A percentile compares a stretch with the other conserved stretches of the same genome.
These are phyloP conservation scores for Fopius arisanus DNA, from an alignment of 1,140 invertebrate species.

Conservation along the genomic window DNA sequence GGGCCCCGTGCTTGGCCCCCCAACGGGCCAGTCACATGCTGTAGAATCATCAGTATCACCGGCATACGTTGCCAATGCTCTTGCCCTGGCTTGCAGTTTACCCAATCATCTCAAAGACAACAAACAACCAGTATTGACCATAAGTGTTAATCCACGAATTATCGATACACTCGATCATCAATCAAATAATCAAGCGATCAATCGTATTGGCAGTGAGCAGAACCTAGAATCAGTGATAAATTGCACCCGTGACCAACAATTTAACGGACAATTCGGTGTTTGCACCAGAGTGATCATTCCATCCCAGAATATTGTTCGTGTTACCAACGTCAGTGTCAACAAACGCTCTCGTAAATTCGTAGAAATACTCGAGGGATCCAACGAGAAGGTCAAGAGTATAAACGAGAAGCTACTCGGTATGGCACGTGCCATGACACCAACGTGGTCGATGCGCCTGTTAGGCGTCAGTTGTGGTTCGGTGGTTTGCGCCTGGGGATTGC, in stretches of 20 bases:
- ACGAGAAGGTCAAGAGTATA: conserved; percentile 49
- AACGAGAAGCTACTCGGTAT: conserved; percentile 57
- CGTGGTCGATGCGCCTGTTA: conserved; percentile 55
- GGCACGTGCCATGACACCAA: conserved; percentile 56
- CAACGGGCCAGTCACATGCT: conserved; percentile 47
- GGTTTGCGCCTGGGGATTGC: conserved; percentile 57
- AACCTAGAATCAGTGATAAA: background rate
- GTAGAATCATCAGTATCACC: conserved; percentile 29
- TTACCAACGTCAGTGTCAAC: background rate
- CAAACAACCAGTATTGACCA: background rate
- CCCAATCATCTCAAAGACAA: background rate
- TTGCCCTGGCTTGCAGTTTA: background rate
- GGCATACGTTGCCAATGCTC: conserved; percentile 3
- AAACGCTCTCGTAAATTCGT: conserved; percentile 33
- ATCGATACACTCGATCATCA: background rate
- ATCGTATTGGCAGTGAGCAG: background rate
- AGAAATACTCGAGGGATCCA: conserved; percentile 48
- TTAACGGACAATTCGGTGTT: background rate
- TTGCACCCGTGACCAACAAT: background rate
- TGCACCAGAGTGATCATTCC: conserved; percentile 26
- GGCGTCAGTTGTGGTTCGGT: conserved; percentile 60
- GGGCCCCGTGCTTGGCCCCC: conserved; percentile 50
- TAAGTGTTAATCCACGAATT: background rate
- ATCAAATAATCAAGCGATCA: background rate
- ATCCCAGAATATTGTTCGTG: conserved; percentile 18